phyloP scores from a whole-genome alignment of 2,797 vertebrate species.

The Aplochiton taeniatus region DNA sequence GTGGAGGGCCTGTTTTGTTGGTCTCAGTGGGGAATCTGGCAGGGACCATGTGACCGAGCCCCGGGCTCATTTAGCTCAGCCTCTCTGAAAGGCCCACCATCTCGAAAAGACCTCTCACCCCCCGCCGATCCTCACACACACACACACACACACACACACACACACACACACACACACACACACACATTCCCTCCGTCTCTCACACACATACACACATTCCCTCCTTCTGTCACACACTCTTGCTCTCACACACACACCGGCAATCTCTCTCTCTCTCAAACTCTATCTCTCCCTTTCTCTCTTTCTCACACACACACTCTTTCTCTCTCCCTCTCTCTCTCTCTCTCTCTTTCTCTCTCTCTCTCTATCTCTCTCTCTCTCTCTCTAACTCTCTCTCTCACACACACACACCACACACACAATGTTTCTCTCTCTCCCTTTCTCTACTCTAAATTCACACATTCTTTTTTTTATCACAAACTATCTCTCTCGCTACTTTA shows the following conservation, averaged over 20 bases:
- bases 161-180: slow-evolving; percentile 7
- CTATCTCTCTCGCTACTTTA: no score
- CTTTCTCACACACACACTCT: background rate
- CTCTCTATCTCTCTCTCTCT: background rate
- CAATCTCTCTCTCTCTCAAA: background rate
- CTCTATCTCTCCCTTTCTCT: background rate
- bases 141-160: background rate
- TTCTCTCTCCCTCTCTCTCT: slow-evolving; percentile 12
- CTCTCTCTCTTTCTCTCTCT: slow-evolving; percentile 24
- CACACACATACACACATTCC: background rate
- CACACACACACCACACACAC: background rate
- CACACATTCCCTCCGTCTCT: slow-evolving; percentile 22
- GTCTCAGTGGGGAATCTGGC: slow-evolving; percentile 43
- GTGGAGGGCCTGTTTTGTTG: slow-evolving; percentile 16
- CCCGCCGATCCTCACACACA: background rate
- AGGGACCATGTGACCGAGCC: slow-evolving; percentile 37
- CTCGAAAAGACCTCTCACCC: slow-evolving; percentile 22
- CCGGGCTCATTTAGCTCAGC: slow-evolving; percentile 40
- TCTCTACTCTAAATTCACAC: no score
- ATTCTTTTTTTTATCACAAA: no score
- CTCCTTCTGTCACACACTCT: background rate
- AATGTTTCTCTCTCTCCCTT: background rate
- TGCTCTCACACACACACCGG: background rate
- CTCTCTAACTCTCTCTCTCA: background rate
- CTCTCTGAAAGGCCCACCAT: slow-evolving; percentile 29